A percentile compares a stretch with the other conserved stretches of the same genome.
Conservation (phyloP, 2,113 vertebrate species). For the Tauraco erythrolophus region DNA sequence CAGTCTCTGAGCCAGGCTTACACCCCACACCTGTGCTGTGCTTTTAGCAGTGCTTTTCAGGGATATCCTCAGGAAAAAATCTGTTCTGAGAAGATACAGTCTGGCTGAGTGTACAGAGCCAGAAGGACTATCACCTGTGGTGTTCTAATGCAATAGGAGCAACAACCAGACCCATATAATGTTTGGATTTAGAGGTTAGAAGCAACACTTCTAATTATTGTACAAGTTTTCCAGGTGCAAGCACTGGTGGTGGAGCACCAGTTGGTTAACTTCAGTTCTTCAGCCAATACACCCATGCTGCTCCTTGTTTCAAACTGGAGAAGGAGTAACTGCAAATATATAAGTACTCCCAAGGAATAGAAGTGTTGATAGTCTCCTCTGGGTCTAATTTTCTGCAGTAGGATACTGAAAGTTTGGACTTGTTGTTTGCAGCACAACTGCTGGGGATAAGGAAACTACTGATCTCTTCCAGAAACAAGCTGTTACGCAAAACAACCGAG, state of each 20-base stretch:
- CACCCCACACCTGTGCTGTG: background rate
- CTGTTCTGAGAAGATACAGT: background rate
- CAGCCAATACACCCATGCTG: background rate
- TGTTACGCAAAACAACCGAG: slow-evolving; percentile 6
- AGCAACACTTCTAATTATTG: background rate
- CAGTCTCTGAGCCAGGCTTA: background rate
- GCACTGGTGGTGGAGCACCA: background rate
- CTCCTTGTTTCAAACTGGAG: background rate
- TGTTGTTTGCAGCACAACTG: background rate
- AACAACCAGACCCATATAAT: background rate
- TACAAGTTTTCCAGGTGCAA: background rate
- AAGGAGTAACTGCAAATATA: background rate
- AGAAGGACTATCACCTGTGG: background rate
- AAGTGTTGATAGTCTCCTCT: background rate
- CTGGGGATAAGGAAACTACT: background rate
- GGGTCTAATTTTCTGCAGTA: background rate
- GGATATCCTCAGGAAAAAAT: background rate
- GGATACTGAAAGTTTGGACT: background rate
- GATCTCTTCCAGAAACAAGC: slow-evolving; percentile 17
- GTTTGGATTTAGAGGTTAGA: background rate
- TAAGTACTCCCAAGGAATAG: background rate
- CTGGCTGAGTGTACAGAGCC: background rate
- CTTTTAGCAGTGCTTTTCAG: background rate
- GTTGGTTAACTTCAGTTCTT: background rate
- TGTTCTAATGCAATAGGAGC: background rate